These are phyloP conservation scores for Argopecten irradians DNA, from an alignment of 1,140 invertebrate genomes.

Conservation along the genomic window DNA sequence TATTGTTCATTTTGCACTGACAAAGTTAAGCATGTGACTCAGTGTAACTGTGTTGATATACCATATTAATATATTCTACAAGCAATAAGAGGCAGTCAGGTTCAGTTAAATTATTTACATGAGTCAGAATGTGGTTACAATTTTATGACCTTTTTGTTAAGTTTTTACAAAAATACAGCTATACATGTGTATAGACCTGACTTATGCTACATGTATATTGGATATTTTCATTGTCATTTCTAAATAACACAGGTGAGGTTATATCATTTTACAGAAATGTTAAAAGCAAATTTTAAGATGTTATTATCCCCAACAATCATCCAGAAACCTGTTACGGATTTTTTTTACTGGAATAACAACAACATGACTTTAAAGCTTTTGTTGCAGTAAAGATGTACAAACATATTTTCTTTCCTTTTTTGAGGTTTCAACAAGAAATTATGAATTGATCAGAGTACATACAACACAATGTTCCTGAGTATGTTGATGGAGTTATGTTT, in stretches of 20 bases:
- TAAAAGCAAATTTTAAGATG: background rate
- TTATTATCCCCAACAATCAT: background rate
- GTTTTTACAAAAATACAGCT: constrained; percentile 30
- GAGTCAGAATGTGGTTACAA: constrained; percentile 27
- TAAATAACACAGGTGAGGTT: background rate
- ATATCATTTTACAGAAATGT: background rate
- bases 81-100: background rate
- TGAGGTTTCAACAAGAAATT: background rate
- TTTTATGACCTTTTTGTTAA: constrained; percentile 35
- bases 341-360: background rate
- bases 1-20: background rate
- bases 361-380: background rate
- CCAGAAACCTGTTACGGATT: background rate
- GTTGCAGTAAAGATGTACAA: background rate
- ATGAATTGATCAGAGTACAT: background rate
- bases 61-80: background rate
- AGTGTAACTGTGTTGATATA: background rate
- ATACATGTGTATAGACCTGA: background rate
- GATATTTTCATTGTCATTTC: background rate
- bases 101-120: background rate
- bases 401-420: background rate
- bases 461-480: background rate
- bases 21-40: background rate
- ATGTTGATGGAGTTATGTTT: background rate
- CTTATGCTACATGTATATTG: background rate